These are phyloP conservation scores for Melanitta fusca DNA, from an alignment of 2,797 vertebrate species.

Conservation along the genomic window DNA sequence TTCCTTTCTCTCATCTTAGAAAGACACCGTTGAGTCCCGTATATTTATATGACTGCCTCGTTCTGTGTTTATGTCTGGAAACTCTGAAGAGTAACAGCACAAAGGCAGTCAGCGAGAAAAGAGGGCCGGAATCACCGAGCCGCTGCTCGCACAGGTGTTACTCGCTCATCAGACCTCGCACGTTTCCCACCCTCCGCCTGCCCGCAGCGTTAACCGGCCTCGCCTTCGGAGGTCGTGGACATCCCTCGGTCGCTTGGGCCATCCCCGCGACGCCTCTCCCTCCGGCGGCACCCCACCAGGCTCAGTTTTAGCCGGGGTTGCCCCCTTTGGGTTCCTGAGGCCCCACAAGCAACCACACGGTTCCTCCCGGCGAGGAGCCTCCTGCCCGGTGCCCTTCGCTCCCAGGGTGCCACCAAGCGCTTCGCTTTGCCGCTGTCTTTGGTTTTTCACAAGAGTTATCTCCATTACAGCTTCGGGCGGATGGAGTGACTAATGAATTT, in stretches of 20 bases:
- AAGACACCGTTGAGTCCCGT: not conserved
- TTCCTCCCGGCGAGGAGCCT: not conserved
- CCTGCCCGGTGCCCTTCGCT: not conserved
- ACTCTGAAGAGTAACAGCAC: not conserved
- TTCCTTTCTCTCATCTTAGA: constrained; percentile 11
- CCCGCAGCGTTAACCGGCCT: not conserved
- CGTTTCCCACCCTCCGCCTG: not conserved
- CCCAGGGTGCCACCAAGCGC: not conserved
- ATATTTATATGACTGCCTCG: not conserved
- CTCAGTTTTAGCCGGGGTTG: not conserved
- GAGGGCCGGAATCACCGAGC: not conserved
- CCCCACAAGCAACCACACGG: not conserved
- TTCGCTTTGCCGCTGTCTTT: not conserved
- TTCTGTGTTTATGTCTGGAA: constrained; percentile 6
- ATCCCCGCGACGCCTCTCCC: not conserved
- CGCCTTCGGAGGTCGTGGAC: not conserved
- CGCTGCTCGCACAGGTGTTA: not conserved
- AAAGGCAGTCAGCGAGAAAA: not conserved
- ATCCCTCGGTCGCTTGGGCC: not conserved
- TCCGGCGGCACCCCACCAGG: not conserved
- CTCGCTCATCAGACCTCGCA: not conserved
- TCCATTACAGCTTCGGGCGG: constrained; percentile 72
- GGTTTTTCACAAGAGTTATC: not conserved
- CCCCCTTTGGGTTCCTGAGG: not conserved
- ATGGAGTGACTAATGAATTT: constrained; percentile 82